A percentile compares a stretch with the other conserved stretches of the same genome.
These are phyloP conservation scores for Corynorhinus townsendii DNA, from an alignment of 2,113 vertebrate genomes.

Conservation along the genomic window DNA sequence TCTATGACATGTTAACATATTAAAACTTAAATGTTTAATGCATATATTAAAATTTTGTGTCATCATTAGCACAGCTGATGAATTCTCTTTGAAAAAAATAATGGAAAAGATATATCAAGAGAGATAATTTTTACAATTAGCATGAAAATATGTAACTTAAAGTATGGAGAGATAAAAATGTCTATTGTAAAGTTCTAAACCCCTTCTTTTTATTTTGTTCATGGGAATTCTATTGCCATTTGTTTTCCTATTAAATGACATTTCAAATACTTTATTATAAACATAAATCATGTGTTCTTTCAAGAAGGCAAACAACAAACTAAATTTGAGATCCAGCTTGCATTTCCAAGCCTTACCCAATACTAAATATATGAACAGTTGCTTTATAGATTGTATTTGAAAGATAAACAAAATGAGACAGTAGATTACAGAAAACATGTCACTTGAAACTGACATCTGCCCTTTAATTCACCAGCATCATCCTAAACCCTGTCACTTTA, in stretches of 20 bases:
- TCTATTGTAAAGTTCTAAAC: conserved; percentile 76
- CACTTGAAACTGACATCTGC: conserved; percentile 81
- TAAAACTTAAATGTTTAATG: conserved; percentile 90
- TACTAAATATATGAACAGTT: conserved; percentile 78
- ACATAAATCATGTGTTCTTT: conserved; percentile 84
- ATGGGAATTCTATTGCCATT: conserved; percentile 76
- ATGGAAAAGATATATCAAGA: conserved; percentile 79
- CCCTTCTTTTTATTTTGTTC: conserved; percentile 47
- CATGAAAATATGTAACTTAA: conserved; percentile 81
- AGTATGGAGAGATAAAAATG: conserved; percentile 77
- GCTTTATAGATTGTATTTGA: conserved; percentile 78
- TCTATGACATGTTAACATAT: conserved; percentile 85
- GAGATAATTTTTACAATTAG: conserved; percentile 86
- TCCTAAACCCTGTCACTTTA: conserved; percentile 69
- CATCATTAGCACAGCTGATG: conserved; percentile 85
- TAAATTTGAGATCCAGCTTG: conserved; percentile 79
- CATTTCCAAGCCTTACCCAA: conserved; percentile 69
- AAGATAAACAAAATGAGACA: conserved; percentile 79
- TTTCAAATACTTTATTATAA: conserved; percentile 84
- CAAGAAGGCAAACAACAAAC: conserved; percentile 80
- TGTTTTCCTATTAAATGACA: conserved; percentile 85
- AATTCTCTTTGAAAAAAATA: conserved; percentile 82
- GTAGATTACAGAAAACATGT: conserved; percentile 71
- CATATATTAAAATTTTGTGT: conserved; percentile 86
- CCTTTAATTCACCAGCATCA: conserved; percentile 74